Conservation (phyloP, 2,888 invertebrate species). For the Auanema sp. region DNA sequence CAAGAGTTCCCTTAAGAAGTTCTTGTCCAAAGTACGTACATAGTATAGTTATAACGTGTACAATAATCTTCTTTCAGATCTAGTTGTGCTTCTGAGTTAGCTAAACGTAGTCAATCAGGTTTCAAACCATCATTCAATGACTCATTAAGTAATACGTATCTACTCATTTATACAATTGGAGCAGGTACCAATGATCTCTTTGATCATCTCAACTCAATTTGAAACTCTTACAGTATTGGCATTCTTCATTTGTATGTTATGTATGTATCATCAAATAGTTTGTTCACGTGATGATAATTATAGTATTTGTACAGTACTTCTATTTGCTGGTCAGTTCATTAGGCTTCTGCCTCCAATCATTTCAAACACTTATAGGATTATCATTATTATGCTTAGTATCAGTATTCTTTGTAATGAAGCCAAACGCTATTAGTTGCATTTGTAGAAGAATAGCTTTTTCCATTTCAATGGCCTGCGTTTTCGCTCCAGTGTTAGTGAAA, state of each 20-base stretch:
- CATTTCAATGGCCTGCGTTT: slow-evolving; percentile 41
- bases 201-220: background rate
- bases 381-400: slow-evolving; percentile 45
- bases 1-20: slow-evolving; percentile 26
- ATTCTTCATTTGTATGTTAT: slow-evolving; percentile 47
- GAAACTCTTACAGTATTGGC: slow-evolving; percentile 27
- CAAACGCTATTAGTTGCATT: slow-evolving; percentile 47
- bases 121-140: slow-evolving; percentile 34
- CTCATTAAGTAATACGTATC: slow-evolving; percentile 34
- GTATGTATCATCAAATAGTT: slow-evolving; percentile 54
- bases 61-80: slow-evolving; percentile 31
- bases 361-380: slow-evolving; percentile 23
- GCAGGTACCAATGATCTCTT: slow-evolving; percentile 14
- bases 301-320: slow-evolving; percentile 43
- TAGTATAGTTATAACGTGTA: too few species aligned
- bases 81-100: slow-evolving; percentile 35
- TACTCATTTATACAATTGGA: slow-evolving; percentile 42
- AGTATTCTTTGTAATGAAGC: slow-evolving; percentile 51
- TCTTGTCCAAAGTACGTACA: slow-evolving; percentile 37
- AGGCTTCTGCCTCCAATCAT: background rate
- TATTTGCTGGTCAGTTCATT: slow-evolving; percentile 32
- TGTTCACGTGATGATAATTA: slow-evolving; percentile 37
- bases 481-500: slow-evolving; percentile 53
- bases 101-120: slow-evolving; percentile 28
- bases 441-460: slow-evolving; percentile 44